Evolutionary conservation across 2,888 invertebrate genomes (phyloP), one percentile per base, ranked within the genome.

Genomic region (Caprella mutica): DNA sequence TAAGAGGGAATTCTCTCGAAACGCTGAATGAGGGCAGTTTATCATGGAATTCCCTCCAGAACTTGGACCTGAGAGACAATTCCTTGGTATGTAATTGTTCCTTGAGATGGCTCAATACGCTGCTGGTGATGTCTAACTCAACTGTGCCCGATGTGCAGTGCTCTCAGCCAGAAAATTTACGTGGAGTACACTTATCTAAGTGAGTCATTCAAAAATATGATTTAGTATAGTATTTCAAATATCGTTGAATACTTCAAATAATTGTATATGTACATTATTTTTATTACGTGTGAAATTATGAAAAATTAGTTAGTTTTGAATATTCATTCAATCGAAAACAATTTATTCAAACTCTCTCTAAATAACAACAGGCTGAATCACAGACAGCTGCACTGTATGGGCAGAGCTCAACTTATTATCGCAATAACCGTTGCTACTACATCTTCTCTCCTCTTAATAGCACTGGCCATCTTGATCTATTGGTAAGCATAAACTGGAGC

Each of bases 61-160:
- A 51, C n/a, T 40, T 63, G 5, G 63, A 63, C 55, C 51, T 63
- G 23, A 42, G 63, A 21, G 59, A 54, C 35, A 63, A 63, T 40
- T 56, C 63, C 29, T 44, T 63, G 29, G 57, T 59, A 39, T 63
- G 63, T 26, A 63, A 63, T 46, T 63, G 63, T 40, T 63, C 63
- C 19, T 35, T 63, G 17, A 38, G 46, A 40, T 63, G 63, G 63
- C 57, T 63, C 44, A 48, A 54, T 33, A 24, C 52, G 26, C 52
- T 60, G 6, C 48, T 55, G 14, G 54, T 59, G 8, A 43, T 44
- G 40, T 55, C 59, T 38, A 55, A 43, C 51, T 57, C 59, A 39
- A 39, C 38, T 8, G 58, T 53, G 8, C 57, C 57, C 2, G 63
- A 63, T 39, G 54, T 63, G 6, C 55, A 55, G 38, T 63, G 63